Conservation (phyloP, 2,888 invertebrate genomes). For the Drosophila villosipedis region DNA sequence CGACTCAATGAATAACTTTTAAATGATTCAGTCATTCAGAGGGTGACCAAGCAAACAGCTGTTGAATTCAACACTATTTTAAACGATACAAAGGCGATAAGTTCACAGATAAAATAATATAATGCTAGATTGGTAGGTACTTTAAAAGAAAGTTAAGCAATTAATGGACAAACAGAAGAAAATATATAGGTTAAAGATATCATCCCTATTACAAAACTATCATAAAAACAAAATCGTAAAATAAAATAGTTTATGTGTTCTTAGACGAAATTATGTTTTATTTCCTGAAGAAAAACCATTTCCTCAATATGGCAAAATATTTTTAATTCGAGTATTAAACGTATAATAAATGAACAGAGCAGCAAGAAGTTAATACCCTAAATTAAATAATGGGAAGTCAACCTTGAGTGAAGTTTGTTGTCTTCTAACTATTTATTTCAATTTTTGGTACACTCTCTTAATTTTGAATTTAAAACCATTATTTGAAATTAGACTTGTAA, state of each 20-base stretch:
- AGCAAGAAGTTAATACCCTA: background rate
- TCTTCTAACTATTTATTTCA: background rate
- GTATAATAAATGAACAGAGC: background rate
- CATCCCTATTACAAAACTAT: background rate
- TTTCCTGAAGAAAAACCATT: background rate
- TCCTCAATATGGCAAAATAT: background rate
- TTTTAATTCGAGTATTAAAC: background rate
- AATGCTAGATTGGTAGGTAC: background rate
- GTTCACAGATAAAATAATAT: background rate
- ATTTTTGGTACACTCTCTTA: background rate
- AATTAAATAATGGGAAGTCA: background rate
- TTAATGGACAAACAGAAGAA: background rate
- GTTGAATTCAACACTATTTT: conserved; percentile 16
- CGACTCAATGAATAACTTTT: conserved; percentile 60
- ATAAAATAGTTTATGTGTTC: background rate
- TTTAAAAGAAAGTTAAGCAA: background rate
- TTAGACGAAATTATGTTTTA: background rate
- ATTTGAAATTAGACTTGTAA: background rate
- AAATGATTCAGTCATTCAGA: conserved; percentile 49
- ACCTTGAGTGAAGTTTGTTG: background rate
- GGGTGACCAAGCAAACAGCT: conserved; percentile 35
- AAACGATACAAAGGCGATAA: conserved; percentile 8
- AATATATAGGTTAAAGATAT: background rate
- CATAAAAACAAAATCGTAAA: background rate
- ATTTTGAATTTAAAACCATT: background rate